A percentile compares a stretch with the other conserved stretches of the same genome.
Conservation (phyloP, 2,113 vertebrate species). For the Litocranius walleri region DNA sequence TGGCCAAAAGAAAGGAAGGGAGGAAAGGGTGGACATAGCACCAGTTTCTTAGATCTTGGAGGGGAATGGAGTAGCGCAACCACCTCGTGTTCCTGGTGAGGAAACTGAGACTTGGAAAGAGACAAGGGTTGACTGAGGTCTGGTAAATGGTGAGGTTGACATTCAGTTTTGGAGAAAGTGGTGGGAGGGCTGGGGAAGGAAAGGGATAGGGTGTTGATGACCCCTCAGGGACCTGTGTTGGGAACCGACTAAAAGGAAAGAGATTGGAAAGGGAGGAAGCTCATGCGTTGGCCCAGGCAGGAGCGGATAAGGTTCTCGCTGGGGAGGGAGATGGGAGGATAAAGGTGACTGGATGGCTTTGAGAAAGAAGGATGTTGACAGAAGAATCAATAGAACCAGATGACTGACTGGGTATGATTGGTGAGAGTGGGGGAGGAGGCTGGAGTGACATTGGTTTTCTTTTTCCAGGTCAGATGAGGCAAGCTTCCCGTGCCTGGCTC, state of each 20-base stretch:
- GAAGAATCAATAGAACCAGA: background rate
- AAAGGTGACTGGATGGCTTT: background rate
- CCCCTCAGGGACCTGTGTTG: background rate
- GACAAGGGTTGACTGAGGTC: fast-evolving
- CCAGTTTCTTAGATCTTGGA: background rate
- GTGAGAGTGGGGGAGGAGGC: background rate
- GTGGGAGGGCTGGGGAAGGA: background rate
- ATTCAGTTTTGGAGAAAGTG: background rate
- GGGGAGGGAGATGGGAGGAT: background rate
- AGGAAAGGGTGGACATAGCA: background rate
- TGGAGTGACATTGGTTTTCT: background rate
- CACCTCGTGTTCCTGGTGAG: background rate
- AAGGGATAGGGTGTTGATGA: background rate
- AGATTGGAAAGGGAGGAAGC: background rate
- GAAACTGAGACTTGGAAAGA: background rate
- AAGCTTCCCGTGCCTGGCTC: background rate
- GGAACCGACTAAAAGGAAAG: background rate
- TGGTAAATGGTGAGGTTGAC: background rate
- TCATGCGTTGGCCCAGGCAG: background rate
- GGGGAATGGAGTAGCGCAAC: no score
- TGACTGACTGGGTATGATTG: background rate
- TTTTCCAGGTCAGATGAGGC: background rate
- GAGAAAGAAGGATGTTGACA: background rate
- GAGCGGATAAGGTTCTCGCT: background rate
- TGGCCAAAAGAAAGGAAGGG: background rate